Evolutionary conservation across 2,888 invertebrate species (phyloP), one percentile per base, ranked within the genome.

Genomic region (Anaspis maculata): DNA sequence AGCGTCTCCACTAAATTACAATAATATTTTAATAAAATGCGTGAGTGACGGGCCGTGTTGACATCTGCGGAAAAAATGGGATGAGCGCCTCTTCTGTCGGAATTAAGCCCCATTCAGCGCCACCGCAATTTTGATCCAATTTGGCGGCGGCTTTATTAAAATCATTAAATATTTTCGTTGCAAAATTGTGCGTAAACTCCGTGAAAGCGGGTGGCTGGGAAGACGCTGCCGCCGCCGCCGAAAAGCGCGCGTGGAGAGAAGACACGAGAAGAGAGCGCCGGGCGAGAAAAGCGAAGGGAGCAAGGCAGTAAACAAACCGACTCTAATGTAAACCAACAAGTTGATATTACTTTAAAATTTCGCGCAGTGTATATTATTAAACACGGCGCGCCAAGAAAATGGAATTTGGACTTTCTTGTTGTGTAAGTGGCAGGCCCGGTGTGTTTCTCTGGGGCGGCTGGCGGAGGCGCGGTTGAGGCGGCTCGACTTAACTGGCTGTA

Each of bases 311-410:
- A 19, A 19, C 19, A 19, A 19, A 19, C 24, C 13, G 14, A 29
- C 3, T 23, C 11, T 31, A 15, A 15, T 27, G 31, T 27, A 26
- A 30, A 31, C 35, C 27, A 35, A 35, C 30, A 35, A 35, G 35
- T 30, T 35, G 35, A 27, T 35, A 24, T 30, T 35, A 30, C 33
- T 28, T 23, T 13, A 27, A 35, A 35, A 31, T 31, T 34, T 30
- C 27, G 15, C 27, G 14, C n/a, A n/a, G n/a, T 22, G 26, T 26
- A 25, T 37, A 37, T 37, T 37, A 33, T 32, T 37, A 33, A 33
- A 37, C 32, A n/a, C n/a, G n/a, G n/a, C n/a, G 30, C 15, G 15
- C 27, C 29, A 15, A 30, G 14, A 21, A 32, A 37, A 34, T 34
- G 30, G 30, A 35, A 32, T 32, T 36, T 32, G 11, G 27, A 29